phyloP scores from a whole-genome alignment of 1,140 invertebrate species.

The Aleiodes sp. region DNA sequence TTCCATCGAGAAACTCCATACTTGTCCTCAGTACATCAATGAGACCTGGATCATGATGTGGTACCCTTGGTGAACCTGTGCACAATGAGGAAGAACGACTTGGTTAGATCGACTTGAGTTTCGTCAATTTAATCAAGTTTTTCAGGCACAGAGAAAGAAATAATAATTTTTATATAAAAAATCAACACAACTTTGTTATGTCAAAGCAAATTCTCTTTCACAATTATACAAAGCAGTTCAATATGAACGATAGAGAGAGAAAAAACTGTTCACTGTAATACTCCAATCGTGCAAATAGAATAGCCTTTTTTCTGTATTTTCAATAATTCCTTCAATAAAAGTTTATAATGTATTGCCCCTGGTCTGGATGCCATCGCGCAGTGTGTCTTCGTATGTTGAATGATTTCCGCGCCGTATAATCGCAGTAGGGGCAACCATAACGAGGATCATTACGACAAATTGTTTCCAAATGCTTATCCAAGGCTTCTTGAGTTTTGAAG shows the following conservation, averaged over 20 bases:
- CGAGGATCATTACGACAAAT: slow-evolving; percentile 77
- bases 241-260: neutral
- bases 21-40: neutral
- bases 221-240: neutral
- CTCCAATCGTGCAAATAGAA: too few relatives aligned
- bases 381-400: slow-evolving; percentile 64
- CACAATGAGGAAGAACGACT: neutral
- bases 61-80: neutral
- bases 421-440: slow-evolving; percentile 72
- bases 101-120: neutral
- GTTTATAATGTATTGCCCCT: slow-evolving; percentile 43
- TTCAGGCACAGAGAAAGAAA: slow-evolving; percentile 4
- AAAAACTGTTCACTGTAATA: slow-evolving; percentile 10
- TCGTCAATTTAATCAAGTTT: neutral
- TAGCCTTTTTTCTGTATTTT: too few relatives aligned
- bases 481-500: slow-evolving; percentile 58
- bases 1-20: slow-evolving; percentile 24
- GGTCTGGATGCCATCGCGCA: slow-evolving; percentile 54
- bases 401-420: slow-evolving; percentile 63
- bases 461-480: slow-evolving; percentile 76
- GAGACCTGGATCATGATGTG: neutral
- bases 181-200: neutral
- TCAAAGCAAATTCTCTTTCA: neutral
- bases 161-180: neutral
- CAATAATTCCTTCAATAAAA: slow-evolving; percentile 44